These are phyloP conservation scores for Poecilia wingei DNA, from an alignment of 2,797 vertebrate species.

Conservation along the genomic window DNA sequence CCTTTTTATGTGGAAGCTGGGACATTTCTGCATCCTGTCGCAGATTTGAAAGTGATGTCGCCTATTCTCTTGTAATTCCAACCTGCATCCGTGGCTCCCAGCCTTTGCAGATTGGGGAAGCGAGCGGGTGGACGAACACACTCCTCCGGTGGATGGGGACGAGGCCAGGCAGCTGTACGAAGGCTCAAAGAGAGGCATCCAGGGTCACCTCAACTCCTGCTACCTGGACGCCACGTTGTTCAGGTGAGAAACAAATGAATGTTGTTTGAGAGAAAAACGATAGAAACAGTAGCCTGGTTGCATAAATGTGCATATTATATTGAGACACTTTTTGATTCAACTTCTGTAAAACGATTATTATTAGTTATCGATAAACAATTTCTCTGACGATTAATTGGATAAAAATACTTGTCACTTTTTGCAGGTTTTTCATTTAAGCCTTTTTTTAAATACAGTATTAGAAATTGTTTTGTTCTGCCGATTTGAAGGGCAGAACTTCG, in stretches of 20 bases:
- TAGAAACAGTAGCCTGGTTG: not conserved
- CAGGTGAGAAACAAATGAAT: conserved; percentile 33
- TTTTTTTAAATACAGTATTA: too few relatives aligned
- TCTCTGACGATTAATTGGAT: too few relatives aligned
- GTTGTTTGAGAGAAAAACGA: not conserved
- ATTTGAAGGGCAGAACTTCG: too few relatives aligned
- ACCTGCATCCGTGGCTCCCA: conserved; percentile 34
- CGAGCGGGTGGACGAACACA: conserved; percentile 82
- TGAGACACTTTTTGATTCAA: not conserved
- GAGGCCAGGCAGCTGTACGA: conserved; percentile 73
- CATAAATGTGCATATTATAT: not conserved
- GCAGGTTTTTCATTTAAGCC: too few relatives aligned
- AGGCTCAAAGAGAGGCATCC: conserved; percentile 88
- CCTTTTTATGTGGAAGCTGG: not conserved
- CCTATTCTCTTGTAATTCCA: not conserved
- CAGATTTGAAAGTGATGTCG: not conserved
- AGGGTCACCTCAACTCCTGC: conserved; percentile 89
- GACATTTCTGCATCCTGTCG: not conserved
- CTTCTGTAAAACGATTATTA: not conserved
- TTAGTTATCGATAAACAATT: too few relatives aligned
- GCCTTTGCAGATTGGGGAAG: conserved; percentile 86
- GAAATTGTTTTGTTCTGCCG: too few relatives aligned
- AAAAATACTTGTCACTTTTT: too few relatives aligned
- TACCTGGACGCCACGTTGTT: conserved; percentile 88
- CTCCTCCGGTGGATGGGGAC: conserved; percentile 69